Evolutionary conservation across 2,888 invertebrate species (phyloP), one percentile per base, ranked within the genome.

Genomic region (Notodonta dromedarius): DNA sequence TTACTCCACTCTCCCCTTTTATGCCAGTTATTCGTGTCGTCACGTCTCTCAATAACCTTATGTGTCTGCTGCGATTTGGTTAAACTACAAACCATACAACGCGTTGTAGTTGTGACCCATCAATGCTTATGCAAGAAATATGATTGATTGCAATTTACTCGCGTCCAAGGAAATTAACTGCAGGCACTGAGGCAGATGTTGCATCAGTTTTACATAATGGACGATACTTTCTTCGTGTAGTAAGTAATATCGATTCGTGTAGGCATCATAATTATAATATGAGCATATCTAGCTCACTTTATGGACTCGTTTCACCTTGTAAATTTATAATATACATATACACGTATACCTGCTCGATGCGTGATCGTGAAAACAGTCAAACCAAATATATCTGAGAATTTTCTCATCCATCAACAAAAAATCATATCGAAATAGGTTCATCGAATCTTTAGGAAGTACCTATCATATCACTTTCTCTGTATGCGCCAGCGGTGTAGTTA

Each of bases 131-230:
- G 63, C 65, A 74, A 72, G 63, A 63, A 64, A 12, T 14, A 66
- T 75, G 73, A 75, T 74, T 74, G 58, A 74, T 72, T 73, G 67
- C 56, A 50, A 16, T 50, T 50, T 50, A 50, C 62, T 59, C 24
- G 57, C 50, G 32, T 13, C n/a, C 11, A 46, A 62, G 59, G 56
- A 70, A 60, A 74, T 70, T 67, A 61, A 57, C 60, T 65, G 58
- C 61, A 56, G 54, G 44, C 56, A 61, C 66, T 57, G 50, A 63
- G 58, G 52, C 56, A 50, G 57, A 58, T 60, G 56, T 71, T 66
- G 63, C 58, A 53, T 63, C 63, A 63, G 59, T 66, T 58, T 64
- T 66, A 53, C 60, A 62, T 69, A 70, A 71, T 71, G 67, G 60
- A 62, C 57, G 32, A 59, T 60, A 69, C 70, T 65, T 72, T 69